Base-by-base conservation (phyloP, 2,888 invertebrate species). In the Tachina lurida region DNA sequence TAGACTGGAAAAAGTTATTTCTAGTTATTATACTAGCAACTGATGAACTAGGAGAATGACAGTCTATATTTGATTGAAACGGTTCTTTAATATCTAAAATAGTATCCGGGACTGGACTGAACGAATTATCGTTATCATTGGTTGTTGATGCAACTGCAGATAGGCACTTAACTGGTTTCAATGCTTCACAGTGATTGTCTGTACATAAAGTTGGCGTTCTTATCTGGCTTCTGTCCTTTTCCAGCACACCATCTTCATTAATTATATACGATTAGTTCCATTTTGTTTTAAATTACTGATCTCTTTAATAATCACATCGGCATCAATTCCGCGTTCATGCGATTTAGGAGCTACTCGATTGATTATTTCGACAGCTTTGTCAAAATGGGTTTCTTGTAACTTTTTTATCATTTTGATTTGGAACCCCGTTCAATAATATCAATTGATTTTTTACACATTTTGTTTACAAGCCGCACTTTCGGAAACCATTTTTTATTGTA, bases 291-390 rank as follows among this genome's bases (percentile, higher is more conserved):
- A 45, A 8, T 5, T 15, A 7, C 19, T 41, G 17, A 84, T 80
- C n/a, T n/a, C n/a, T 45, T 74, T 43, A 31, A 68, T n/a, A 45
- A 84, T 13, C 10, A 54, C 0, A 43, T 74, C 52, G 12, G 70
- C 45, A 70, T 80, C 47, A 22, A 82, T 62, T 12, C 77, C 83
- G 58, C 58, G 71, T 12, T 76, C 19, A 43, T 31, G 47, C 10
- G 83, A 60, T n/a, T 86, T 67, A 7, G 56, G 56, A 71, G 56
- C 65, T 45, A 71, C 73, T 15, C 31, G 45, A 7, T 75, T 73
- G 15, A 78, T 78, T 7, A 82, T 17, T 17, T 70, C 19, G 8
- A 70, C 58, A 12, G 74, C 82, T 71, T 39, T 17, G 17, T 75
- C 56, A 47, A 70, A 86, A 63, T 79, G 54, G n/a, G n/a, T n/a